A percentile compares a stretch with the other conserved stretches of the same genome.
phyloP scores from a whole-genome alignment of 2,888 invertebrate species.

The Molorchus minor region DNA sequence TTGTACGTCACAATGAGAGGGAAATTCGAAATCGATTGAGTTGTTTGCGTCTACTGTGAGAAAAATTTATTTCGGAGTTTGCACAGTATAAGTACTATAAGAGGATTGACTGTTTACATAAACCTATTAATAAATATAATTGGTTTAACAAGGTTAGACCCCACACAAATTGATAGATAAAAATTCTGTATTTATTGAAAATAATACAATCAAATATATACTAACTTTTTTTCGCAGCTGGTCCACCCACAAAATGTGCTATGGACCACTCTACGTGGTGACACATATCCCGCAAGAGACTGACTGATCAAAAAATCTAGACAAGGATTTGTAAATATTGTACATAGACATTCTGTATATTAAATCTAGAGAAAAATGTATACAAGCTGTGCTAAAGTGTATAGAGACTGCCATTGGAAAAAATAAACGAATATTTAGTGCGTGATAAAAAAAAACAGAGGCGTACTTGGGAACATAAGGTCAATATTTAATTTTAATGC shows the following conservation, averaged over 20 bases:
- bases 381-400: slow-evolving; percentile 45
- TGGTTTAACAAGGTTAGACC: too few relatives aligned
- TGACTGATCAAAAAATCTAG: slow-evolving; percentile 41
- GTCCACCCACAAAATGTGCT: slow-evolving; percentile 29
- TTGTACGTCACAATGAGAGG: too few relatives aligned
- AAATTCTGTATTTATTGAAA: too few relatives aligned
- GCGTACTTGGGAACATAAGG: background rate
- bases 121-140: too few relatives aligned
- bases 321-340: slow-evolving; percentile 42
- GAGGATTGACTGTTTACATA: too few relatives aligned
- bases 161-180: too few relatives aligned
- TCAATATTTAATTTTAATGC: background rate
- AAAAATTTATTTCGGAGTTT: too few relatives aligned
- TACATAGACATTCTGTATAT: slow-evolving; percentile 36
- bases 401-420: slow-evolving; percentile 34
- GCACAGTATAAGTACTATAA: too few relatives aligned
- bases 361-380: slow-evolving; percentile 44
- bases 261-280: slow-evolving; percentile 35
- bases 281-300: slow-evolving; percentile 56
- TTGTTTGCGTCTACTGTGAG: too few relatives aligned
- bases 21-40: too few relatives aligned
- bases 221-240: too few relatives aligned
- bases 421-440: slow-evolving; percentile 15
- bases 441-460: slow-evolving; percentile 8
- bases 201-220: too few relatives aligned